Evolutionary conservation across 2,888 invertebrate species (phyloP), one percentile per base, ranked within the genome.

Genomic region (Geotrupes spiniger): DNA sequence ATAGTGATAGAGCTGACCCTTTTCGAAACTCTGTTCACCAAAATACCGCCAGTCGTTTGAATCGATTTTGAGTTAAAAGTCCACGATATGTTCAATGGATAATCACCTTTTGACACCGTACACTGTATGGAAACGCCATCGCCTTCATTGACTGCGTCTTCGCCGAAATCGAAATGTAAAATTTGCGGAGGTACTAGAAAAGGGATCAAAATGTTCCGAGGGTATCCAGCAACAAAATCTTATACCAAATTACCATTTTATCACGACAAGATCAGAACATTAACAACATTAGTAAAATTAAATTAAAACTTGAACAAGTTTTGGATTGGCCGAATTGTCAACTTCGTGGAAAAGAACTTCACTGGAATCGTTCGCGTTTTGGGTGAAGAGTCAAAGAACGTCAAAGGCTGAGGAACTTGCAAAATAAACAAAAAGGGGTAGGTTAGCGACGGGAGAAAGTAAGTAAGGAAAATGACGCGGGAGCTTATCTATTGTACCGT

Each of bases 111-210:
- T 41, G 78, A 77, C 48, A 83, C 81, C 49, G 83, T 79, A 66
- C 87, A 87, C 45, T 81, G 81, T 14, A 85, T 79, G 49, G 87
- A 86, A 16, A 85, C 84, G 57, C 84, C 80, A 51, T 88, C 87
- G 5, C 88, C 89, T 49, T 85, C 85, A 63, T 87, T 86, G 39
- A 87, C 82, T 48, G 77, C 71, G 33, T 86, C 85, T 43, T 87
- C 86, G 51, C 85, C 86, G 61, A 87, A 86, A 64, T 80, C 79
- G 65, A 87, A 85, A 33, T 84, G 82, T 63, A 81, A 78, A 61
- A 87, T 83, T 77, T 85, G 84, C 53, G 87, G 86, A 59, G 81
- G 73, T 68, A 86, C 85, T 85, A 49, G 27, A 55, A 56, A 87
- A 88, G 56, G 83, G 25, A 10, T 36, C 2, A 12, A 21, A 12